Evolutionary conservation across 2,888 invertebrate species (phyloP), one percentile per base, ranked within the genome.

Genomic region (Melanostoma scalare): DNA sequence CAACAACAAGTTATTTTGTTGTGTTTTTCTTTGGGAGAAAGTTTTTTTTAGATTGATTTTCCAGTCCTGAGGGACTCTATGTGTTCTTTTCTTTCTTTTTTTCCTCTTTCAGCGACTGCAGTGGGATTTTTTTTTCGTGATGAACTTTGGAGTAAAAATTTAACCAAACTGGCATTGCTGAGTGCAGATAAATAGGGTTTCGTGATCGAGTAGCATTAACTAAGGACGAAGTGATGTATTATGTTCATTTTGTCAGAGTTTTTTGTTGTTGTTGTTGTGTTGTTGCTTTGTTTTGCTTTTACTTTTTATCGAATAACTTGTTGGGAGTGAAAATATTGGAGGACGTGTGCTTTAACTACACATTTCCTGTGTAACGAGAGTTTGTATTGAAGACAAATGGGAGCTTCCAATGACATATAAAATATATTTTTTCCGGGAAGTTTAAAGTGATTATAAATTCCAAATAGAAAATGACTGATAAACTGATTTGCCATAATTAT

Each of bases 141-240:
- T 6, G 40, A 77, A 73, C 58, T 71, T 75, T 67, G 30, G 35
- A 71, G 75, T 74, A 74, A 20, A 73, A 73, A 68, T 52, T 67
- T 68, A 58, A 73, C 56, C 60, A 58, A 52, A 63, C 58, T 67
- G 60, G 52, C 78, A 72, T n/a, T 65, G 48, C 71, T 71, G 72
- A 76, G 76, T 67, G 61, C 72, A 76, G 76, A 82, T 77, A 82
- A 77, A 82, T 82, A 50, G 53, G 68, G 67, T 69, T 77, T 63
- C 82, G 82, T 82, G 82, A 82, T 82, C 77, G 73, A 77, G 77
- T 73, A 10, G 82, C 73, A 82, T 82, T 82, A 82, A 63, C 73
- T 68, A 77, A 77, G 73, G 77, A 77, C 73, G 68, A 77, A 73
- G 77, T 82, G 82, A 82, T 82, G 77, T 82, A 82, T 82, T 82